phyloP scores from a whole-genome alignment of 1,140 invertebrate species.

The Melitaea cinxia region DNA sequence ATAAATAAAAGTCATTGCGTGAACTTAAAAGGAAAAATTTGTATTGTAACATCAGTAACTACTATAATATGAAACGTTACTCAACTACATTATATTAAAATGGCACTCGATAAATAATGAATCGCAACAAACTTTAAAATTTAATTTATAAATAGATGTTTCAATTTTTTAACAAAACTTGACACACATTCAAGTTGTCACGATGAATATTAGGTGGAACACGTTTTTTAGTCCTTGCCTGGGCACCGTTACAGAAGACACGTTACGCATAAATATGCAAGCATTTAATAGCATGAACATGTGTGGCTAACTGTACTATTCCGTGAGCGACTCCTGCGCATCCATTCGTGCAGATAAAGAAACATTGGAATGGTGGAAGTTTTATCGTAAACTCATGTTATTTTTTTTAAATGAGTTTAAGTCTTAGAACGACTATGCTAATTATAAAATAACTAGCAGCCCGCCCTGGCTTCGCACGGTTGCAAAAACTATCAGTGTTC shows the following conservation, averaged over 20 bases:
- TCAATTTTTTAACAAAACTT: not conserved
- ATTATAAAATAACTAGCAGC: not conserved
- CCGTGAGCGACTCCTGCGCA: slow-evolving; percentile 64
- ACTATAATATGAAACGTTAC: not conserved
- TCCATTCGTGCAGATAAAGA: slow-evolving; percentile 63
- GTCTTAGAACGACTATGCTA: not conserved
- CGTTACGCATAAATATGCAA: slow-evolving; percentile 78
- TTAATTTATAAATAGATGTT: not conserved
- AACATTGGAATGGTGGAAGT: slow-evolving; percentile 26
- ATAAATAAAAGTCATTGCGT: not conserved
- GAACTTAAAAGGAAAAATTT: slow-evolving; percentile 1
- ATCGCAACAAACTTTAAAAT: not conserved
- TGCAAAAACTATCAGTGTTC: too few relatives aligned
- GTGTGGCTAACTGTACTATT: slow-evolving; percentile 71
- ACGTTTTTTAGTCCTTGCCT: slow-evolving; percentile 58
- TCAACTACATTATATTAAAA: not conserved
- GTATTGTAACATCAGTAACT: not conserved
- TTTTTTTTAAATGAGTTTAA: not conserved
- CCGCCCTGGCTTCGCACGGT: too few relatives aligned
- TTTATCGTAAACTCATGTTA: slow-evolving; percentile 11
- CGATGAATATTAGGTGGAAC: slow-evolving; percentile 24
- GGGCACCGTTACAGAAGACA: slow-evolving; percentile 71
- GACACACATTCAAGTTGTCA: slow-evolving; percentile 1
- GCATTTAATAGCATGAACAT: slow-evolving; percentile 74
- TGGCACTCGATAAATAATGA: not conserved